Conservation (phyloP, 2,888 invertebrate species). For the Chloroclysta siterata region DNA sequence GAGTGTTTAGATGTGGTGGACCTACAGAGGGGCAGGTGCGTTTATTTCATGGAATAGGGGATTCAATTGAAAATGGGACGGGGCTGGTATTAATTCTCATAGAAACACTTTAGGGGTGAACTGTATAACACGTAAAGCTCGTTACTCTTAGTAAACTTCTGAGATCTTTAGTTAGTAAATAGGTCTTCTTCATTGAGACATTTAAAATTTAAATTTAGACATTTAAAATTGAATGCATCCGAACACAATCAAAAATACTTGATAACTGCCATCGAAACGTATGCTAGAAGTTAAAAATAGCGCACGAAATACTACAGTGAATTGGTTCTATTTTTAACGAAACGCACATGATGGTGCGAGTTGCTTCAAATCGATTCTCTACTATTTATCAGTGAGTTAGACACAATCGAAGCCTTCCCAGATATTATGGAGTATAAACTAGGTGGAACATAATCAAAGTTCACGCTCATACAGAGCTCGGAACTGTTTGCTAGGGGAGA, state of each 20-base stretch:
- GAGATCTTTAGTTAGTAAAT: constrained; percentile 5
- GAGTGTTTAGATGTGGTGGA: constrained; percentile 45
- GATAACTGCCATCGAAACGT: background rate
- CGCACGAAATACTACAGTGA: background rate
- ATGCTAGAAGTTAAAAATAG: constrained; percentile 1
- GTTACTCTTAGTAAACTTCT: constrained; percentile 16
- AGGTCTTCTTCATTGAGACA: background rate
- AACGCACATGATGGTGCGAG: background rate
- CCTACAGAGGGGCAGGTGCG: constrained; percentile 61
- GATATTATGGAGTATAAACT: background rate
- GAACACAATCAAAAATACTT: background rate
- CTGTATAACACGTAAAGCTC: constrained; percentile 7
- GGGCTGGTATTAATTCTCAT: constrained; percentile 55
- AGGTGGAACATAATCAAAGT: constrained; percentile 15
- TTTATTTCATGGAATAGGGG: constrained; percentile 58
- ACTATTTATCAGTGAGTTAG: background rate
- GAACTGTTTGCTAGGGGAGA: constrained; percentile 19
- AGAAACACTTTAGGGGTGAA: constrained; percentile 34
- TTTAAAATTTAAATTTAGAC: background rate
- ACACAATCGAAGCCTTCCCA: background rate
- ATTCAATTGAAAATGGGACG: constrained; percentile 63
- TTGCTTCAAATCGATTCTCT: background rate
- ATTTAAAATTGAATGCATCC: too few relatives aligned
- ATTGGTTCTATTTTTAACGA: background rate
- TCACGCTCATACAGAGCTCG: constrained; percentile 10